Percentiles rank a stretch among this genome's conserved stretches.
phyloP scores from a whole-genome alignment of 2,888 invertebrate species.

The Chymomyza fuscimana region DNA sequence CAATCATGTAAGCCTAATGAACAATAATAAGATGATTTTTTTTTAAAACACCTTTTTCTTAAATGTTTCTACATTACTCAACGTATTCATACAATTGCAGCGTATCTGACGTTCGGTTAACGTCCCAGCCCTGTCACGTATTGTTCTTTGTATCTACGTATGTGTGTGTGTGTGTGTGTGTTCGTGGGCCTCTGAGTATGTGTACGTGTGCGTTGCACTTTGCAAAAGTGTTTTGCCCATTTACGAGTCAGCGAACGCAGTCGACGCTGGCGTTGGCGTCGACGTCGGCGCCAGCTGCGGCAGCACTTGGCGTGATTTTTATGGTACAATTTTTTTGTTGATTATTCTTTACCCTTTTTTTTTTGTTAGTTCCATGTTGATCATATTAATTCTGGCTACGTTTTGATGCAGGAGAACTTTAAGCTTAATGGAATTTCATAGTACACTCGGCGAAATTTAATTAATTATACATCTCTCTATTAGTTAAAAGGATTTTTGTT shows the following conservation, averaged over 20 bases:
- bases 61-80: no score
- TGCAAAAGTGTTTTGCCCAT: conserved; percentile 72
- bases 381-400: background rate
- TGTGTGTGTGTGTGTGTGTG: conserved; percentile 3
- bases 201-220: conserved; percentile 52
- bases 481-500: no score
- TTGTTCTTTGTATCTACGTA: no score
- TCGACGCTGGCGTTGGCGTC: conserved; percentile 16
- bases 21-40: no score
- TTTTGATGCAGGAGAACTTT: background rate
- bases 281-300: conserved; percentile 6
- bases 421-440: background rate
- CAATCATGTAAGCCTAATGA: no score
- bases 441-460: no score
- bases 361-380: conserved; percentile 60
- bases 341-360: conserved; percentile 4
- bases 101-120: no score
- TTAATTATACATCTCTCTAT: no score
- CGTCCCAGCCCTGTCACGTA: no score
- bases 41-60: no score
- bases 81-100: no score
- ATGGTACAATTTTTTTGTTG: conserved; percentile 35
- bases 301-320: conserved; percentile 57
- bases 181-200: conserved; percentile 11
- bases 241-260: conserved; percentile 64